phyloP scores from a whole-genome alignment of 2,797 vertebrate species.

The Scleropages formosus region DNA sequence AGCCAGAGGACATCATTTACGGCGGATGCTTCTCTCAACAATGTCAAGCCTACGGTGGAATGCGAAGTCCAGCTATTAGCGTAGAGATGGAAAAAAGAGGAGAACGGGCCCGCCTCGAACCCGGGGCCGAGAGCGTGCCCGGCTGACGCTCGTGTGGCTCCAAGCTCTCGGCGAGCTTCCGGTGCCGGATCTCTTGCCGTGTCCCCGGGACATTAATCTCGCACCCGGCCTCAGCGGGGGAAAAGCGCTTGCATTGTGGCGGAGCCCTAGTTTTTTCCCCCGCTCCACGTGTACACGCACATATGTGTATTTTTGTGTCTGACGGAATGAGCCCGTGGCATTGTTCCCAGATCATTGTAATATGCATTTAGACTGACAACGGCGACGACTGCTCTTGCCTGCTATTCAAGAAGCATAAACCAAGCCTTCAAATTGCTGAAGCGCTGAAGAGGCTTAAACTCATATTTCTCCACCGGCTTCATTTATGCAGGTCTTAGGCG shows the following conservation, averaged over 20 bases:
- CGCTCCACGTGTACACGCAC: slow-evolving; percentile 71
- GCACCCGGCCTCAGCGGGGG: slow-evolving; percentile 70
- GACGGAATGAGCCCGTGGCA: slow-evolving; percentile 70
- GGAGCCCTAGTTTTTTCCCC: slow-evolving; percentile 72
- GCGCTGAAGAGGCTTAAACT: slow-evolving; percentile 82
- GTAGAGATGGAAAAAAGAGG: neutral
- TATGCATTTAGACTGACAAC: slow-evolving; percentile 84
- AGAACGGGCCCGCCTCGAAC: neutral
- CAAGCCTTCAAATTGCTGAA: slow-evolving; percentile 76
- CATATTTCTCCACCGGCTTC: slow-evolving; percentile 81
- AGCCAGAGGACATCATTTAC: no score
- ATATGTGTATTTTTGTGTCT: slow-evolving; percentile 76
- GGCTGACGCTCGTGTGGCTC: no score
- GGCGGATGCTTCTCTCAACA: no score
- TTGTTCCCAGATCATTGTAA: slow-evolving; percentile 85
- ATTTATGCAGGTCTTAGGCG: slow-evolving; percentile 83
- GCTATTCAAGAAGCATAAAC: slow-evolving; percentile 78
- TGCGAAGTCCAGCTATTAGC: no score
- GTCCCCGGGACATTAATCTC: slow-evolving; percentile 77
- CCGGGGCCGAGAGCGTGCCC: neutral
- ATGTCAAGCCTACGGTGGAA: no score
- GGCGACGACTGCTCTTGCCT: slow-evolving; percentile 72
- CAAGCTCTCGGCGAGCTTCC: neutral
- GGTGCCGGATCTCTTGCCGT: slow-evolving; percentile 65
- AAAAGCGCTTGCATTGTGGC: slow-evolving; percentile 64